A percentile compares a stretch with the other conserved stretches of the same genome.
Conservation (phyloP, 2,888 invertebrate species). For the Diplazon laetatorius region DNA sequence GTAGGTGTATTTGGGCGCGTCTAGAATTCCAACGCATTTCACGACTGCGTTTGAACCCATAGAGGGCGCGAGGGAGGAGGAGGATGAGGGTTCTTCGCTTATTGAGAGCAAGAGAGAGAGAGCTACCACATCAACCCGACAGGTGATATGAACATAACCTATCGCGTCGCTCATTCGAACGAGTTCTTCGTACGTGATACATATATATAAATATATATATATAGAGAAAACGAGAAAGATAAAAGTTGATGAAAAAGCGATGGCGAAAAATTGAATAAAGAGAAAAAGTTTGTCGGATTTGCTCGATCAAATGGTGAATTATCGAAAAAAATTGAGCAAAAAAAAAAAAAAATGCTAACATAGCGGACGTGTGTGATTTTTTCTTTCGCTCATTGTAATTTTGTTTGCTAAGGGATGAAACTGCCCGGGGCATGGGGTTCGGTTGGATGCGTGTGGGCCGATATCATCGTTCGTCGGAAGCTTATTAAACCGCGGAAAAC, state of each 20-base stretch:
- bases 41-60: conserved; percentile 32
- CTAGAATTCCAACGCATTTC: conserved; percentile 69
- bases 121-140: background rate
- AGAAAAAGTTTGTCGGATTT: conserved; percentile 8
- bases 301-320: conserved; percentile 39
- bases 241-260: background rate
- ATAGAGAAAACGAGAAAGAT: background rate
- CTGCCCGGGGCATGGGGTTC: conserved; percentile 22
- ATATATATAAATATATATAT: background rate
- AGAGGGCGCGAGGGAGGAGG: no score
- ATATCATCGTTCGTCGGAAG: conserved; percentile 47
- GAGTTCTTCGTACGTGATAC: background rate
- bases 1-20: conserved; percentile 48
- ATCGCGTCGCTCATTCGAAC: background rate
- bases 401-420: conserved; percentile 39
- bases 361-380: no score
- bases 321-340: conserved; percentile 43
- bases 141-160: conserved; percentile 1
- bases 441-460: conserved; percentile 27
- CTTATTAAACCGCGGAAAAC: conserved; percentile 65
- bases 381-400: conserved; percentile 40
- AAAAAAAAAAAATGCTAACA: no score
- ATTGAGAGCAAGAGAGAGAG: background rate
- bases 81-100: conserved; percentile 12
- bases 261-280: background rate